Evolutionary conservation across 2,113 vertebrate species (phyloP).

Genomic region (Solenodon paradoxus): DNA sequence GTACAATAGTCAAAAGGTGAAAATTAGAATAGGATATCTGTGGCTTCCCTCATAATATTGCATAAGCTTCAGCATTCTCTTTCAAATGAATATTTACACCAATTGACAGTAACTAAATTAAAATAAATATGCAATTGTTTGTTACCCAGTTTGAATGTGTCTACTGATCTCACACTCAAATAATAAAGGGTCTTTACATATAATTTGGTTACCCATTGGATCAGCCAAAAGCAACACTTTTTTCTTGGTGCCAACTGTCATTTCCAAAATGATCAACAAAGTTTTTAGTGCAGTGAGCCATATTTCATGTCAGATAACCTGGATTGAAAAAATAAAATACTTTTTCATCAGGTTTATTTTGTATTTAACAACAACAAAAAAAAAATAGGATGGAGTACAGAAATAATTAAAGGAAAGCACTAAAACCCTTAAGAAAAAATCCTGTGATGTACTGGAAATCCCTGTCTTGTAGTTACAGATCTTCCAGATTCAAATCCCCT

Average conservation of each 20-base stretch:
- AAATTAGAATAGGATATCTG: neutral
- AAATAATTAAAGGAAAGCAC: neutral
- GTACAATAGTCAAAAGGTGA: conserved; percentile 38
- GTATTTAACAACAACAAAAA: neutral
- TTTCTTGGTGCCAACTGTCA: neutral
- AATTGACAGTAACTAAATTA: neutral
- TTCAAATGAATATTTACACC: neutral
- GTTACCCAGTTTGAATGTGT: neutral
- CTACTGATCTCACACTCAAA: neutral
- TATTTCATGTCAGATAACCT: neutral
- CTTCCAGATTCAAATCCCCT: neutral
- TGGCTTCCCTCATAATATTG: neutral
- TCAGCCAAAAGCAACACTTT: neutral
- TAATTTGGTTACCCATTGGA: neutral
- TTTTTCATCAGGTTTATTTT: neutral
- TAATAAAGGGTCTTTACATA: neutral
- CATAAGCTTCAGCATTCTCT: neutral
- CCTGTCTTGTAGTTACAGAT: neutral
- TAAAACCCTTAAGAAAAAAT: neutral
- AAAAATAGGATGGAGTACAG: neutral
- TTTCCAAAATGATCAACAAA: neutral
- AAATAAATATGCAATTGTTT: neutral
- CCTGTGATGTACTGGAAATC: neutral
- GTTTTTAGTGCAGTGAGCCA: neutral
- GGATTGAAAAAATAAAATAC: neutral